These are phyloP conservation scores for Hyalella azteca DNA, from an alignment of 2,888 invertebrate genomes.

Conservation along the genomic window DNA sequence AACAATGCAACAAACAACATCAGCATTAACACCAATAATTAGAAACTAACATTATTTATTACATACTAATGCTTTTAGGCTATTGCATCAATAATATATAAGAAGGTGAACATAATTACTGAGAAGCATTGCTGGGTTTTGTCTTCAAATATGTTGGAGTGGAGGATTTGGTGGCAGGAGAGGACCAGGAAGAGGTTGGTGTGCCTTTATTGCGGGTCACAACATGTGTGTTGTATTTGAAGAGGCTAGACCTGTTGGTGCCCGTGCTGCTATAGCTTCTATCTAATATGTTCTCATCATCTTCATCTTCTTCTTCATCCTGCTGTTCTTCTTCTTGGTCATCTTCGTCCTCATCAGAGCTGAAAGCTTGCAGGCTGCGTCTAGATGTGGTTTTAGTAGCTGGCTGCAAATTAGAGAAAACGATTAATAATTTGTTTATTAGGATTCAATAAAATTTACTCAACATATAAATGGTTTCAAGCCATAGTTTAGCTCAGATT, in stretches of 20 bases:
- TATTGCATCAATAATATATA: neutral
- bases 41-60: too few species aligned
- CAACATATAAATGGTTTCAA: neutral
- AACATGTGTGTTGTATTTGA: neutral
- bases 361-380: conserved; percentile 44
- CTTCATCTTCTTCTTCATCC: neutral
- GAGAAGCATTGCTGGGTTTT: neutral
- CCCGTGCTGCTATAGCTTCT: neutral
- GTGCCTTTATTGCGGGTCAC: neutral
- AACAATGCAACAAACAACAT: too few species aligned
- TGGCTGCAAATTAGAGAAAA: neutral
- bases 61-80: too few species aligned
- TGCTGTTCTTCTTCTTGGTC: conserved; percentile 4
- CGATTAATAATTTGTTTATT: neutral
- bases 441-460: neutral
- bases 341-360: conserved; percentile 51
- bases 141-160: neutral
- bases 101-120: neutral
- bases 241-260: neutral
- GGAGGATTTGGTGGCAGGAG: neutral
- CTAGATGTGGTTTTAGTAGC: neutral
- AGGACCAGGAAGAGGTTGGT: neutral
- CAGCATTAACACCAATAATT: too few species aligned
- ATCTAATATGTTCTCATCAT: neutral
- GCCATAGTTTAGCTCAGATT: neutral